Conservation (phyloP, 2,888 invertebrate genomes). For the Trichacis sp. region DNA sequence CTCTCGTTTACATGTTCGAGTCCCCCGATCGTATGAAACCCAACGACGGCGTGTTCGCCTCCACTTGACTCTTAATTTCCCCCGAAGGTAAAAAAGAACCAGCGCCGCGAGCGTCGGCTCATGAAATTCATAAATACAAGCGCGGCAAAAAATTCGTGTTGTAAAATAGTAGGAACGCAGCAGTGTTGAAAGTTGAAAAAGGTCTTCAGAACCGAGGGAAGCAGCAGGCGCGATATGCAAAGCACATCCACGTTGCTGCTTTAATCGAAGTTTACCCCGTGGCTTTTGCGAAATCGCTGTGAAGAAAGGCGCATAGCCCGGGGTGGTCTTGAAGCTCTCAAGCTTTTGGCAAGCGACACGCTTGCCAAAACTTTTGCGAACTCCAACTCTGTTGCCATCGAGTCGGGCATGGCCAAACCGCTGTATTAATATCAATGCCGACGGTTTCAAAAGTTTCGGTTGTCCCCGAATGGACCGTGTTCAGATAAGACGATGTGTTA, state of each 20-base stretch:
- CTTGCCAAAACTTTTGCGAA: slow-evolving; percentile 42
- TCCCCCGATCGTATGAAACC: too few relatives aligned
- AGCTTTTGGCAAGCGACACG: slow-evolving; percentile 42
- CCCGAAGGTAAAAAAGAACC: not conserved
- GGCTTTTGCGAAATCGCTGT: slow-evolving; percentile 42
- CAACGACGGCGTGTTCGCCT: too few relatives aligned
- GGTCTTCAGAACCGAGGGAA: slow-evolving; percentile 21
- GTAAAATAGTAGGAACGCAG: not conserved
- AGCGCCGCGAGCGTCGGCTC: not conserved
- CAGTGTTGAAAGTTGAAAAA: slow-evolving; percentile 24
- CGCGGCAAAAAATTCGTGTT: not conserved
- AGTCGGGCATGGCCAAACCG: slow-evolving; percentile 36
- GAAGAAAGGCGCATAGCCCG: slow-evolving; percentile 37
- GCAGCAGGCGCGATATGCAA: slow-evolving; percentile 42
- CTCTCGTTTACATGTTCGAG: too few relatives aligned
- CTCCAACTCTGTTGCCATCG: slow-evolving; percentile 33
- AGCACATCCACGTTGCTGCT: slow-evolving; percentile 35
- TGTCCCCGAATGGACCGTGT: slow-evolving; percentile 23
- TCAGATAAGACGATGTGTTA: not conserved
- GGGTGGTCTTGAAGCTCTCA: slow-evolving; percentile 38
- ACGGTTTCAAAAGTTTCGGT: slow-evolving; percentile 48
- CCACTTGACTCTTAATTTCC: too few relatives aligned
- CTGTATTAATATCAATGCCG: slow-evolving; percentile 51
- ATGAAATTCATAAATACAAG: slow-evolving; percentile 1
- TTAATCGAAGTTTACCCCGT: slow-evolving; percentile 43